Evolutionary conservation across 2,113 vertebrate species (phyloP), one percentile per base, ranked within the genome.

Genomic region (Todiramphus saurophagus): DNA sequence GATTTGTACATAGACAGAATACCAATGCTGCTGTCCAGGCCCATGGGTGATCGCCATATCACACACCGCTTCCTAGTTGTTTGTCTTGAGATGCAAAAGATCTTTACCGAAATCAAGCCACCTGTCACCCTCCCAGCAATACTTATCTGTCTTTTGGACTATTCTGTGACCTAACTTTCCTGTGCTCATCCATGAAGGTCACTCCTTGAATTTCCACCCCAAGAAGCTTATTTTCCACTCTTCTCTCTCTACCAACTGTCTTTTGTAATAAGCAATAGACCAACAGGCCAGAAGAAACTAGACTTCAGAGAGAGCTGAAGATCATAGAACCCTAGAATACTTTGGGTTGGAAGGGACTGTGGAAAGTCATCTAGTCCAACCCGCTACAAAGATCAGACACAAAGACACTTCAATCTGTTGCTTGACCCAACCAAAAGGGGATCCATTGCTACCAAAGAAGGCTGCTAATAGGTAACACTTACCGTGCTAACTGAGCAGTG

Each of bases 401-500:
- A 27, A 39, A 87, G 11, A 17, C 51, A 17, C 63, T 43, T 14
- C 41, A 5, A 13, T 3, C 21, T n/a, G 2, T 9, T 5, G 9
- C 67, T 66, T 44, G 19, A 70, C 59, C 88, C 62, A 77, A 87
- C 4, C 20, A 87, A 23, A 15, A 10, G 1, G 44, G 72, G 83
- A 90, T 5, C 58, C 8, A 7, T 37, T 31, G 51, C 23, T 16
- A 21, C 5, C 67, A 23, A 55, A n/a, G 53, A 62, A 39, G 76
- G 20, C 37, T 24, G 43, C 41, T 10, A 16, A 10, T 0, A 53
- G 74, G 46, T 31, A 17, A 3, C 88, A 94, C 96, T 97, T 94
- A 97, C 96, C 89, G 43, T 94, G 79, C 16, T 73, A 53, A 87
- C 37, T 53, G 93, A 67, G 93, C 5, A 31, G 80, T 94, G 84